Base-by-base conservation (phyloP, 1,140 invertebrate species). In the Procambarus clarkii region DNA sequence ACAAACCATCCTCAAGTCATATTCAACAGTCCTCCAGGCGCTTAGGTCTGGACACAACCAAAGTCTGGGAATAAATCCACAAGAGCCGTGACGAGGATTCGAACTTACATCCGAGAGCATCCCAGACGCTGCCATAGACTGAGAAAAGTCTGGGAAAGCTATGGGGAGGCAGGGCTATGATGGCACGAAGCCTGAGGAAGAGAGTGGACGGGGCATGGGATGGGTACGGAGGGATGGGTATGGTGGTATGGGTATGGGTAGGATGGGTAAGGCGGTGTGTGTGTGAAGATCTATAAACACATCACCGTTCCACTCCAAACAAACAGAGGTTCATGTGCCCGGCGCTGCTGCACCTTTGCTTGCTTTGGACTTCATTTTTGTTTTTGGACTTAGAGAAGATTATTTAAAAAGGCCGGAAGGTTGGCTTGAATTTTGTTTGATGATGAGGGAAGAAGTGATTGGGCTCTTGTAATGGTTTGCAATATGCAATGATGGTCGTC, bases 281-380 rank as follows among this genome's bases (percentile, higher is more conserved):
- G 50, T 78, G 71, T 71, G 69, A 86, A 60, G 85, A 0, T 76
- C 34, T 60, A 86, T 77, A 86, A 86, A 78, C 85, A 78, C 74
- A 86, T 86, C 54, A 86, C 5, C 74, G 85, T 50, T 58, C 50
- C 54, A 77, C 85, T 86, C 78, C 74, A 86, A 78, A 78, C 74
- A 86, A 86, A 86, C 84, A 86, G 69, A 77, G 54, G 74, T 46
- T 86, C 85, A 78, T 78, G 24, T 86, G 85, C 48, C 76, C 11
- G 60, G 60, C 18, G 60, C 60, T 18, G 4, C 60, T 64, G 13
- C 60, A 60, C 24, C 15, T 77, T 24, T 78, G 46, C 85, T 78
- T 86, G 44, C 85, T 44, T 50, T 50, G 50, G 11, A 86, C 71
- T n/a, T 7, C 54, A 78, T 77, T 60, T 86, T 58, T 86, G 74